These are phyloP conservation scores for Anas acuta DNA, from an alignment of 2,797 vertebrate genomes.

Conservation along the genomic window DNA sequence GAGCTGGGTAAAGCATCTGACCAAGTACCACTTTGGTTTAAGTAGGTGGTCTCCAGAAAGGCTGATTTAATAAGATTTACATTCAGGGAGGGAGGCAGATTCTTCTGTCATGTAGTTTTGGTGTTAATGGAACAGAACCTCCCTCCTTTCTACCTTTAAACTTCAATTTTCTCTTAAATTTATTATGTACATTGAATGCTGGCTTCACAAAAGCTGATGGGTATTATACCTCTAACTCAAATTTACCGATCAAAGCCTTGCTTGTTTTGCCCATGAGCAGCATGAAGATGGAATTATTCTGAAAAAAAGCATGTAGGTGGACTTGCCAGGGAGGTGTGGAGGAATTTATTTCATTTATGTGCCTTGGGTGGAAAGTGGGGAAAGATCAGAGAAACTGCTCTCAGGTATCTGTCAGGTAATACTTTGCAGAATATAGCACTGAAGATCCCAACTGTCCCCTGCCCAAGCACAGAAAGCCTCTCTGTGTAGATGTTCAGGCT, in stretches of 20 bases:
- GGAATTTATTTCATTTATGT: not conserved
- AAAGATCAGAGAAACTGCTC: not conserved
- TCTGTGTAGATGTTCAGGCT: not conserved
- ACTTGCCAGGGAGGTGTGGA: not conserved
- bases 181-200: not conserved
- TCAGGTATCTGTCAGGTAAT: rapidly evolving
- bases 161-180: not conserved
- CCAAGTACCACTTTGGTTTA: not conserved
- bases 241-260: not conserved
- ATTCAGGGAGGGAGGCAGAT: not conserved
- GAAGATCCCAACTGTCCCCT: not conserved
- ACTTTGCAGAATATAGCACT: not conserved
- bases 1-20: not conserved
- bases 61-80: not conserved
- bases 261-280: not conserved
- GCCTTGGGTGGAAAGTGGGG: not conserved
- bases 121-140: not conserved
- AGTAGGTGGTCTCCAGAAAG: not conserved
- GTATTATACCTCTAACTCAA: not conserved
- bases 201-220: not conserved
- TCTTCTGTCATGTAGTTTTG: not conserved
- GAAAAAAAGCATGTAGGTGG: not conserved
- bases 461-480: not conserved
- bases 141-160: not conserved
- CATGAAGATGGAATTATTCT: not conserved